These are phyloP conservation scores for Apus apus DNA, from an alignment of 2,113 vertebrate genomes.

Conservation along the genomic window DNA sequence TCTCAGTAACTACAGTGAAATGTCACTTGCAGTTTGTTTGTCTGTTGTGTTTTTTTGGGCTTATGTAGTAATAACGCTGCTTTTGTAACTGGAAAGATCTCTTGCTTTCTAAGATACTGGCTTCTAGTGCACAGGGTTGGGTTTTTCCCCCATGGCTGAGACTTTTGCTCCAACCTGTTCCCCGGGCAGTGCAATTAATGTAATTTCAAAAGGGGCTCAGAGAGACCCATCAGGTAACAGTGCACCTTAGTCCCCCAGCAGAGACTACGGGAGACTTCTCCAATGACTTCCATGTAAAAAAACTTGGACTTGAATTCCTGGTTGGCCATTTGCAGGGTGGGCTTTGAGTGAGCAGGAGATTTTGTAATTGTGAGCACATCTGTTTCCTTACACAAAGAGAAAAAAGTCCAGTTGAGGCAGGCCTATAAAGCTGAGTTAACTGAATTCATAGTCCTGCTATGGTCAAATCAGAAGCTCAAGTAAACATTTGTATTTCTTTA, in stretches of 20 bases:
- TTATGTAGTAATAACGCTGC: conserved; percentile 32
- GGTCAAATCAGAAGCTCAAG: conserved; percentile 68
- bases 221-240: background rate
- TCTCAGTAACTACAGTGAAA: conserved; percentile 67
- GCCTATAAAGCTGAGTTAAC: conserved; percentile 41
- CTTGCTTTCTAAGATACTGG: conserved; percentile 32
- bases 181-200: background rate
- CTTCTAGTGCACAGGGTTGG: background rate
- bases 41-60: conserved; percentile 54
- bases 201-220: background rate
- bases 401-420: conserved; percentile 37
- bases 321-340: conserved; percentile 20
- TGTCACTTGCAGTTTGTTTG: conserved; percentile 57
- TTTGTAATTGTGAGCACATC: conserved; percentile 28
- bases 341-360: background rate
- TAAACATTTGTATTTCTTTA: conserved; percentile 65
- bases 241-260: background rate
- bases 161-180: background rate
- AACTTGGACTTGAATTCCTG: background rate
- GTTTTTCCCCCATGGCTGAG: background rate
- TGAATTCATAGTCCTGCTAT: conserved; percentile 35
- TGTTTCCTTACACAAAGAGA: conserved; percentile 46
- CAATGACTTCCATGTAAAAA: background rate
- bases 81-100: background rate
- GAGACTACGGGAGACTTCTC: background rate